A percentile compares a stretch with the other conserved stretches of the same genome.
phyloP scores from a whole-genome alignment of 2,888 invertebrate species.

The Caradrina kadenii region DNA sequence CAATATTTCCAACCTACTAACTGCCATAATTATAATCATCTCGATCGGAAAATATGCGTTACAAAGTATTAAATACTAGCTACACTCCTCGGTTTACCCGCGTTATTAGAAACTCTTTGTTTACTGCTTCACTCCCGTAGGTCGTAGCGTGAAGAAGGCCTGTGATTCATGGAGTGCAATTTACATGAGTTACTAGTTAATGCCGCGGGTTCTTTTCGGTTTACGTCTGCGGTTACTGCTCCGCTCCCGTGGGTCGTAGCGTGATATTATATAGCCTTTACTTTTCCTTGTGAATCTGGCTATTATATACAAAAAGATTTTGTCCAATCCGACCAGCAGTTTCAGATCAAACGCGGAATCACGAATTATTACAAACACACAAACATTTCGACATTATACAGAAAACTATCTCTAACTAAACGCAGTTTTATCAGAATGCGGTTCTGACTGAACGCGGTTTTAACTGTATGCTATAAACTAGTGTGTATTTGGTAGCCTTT shows the following conservation, averaged over 20 bases:
- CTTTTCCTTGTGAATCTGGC: too few relatives aligned
- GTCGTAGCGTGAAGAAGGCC: too few relatives aligned
- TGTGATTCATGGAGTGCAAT: not conserved
- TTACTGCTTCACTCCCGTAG: too few relatives aligned
- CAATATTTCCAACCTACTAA: slow-evolving; percentile 38
- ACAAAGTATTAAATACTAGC: not conserved
- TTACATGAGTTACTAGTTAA: slow-evolving; percentile 4
- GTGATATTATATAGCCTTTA: too few relatives aligned
- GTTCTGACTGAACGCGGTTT: slow-evolving; percentile 12
- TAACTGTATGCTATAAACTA: slow-evolving; percentile 43
- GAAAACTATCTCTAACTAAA: slow-evolving; percentile 24
- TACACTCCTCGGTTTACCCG: too few relatives aligned
- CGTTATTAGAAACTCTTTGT: too few relatives aligned
- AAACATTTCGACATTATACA: not conserved
- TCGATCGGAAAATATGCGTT: slow-evolving; percentile 4
- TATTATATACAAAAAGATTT: too few relatives aligned
- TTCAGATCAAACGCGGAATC: too few relatives aligned
- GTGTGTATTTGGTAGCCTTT: slow-evolving; percentile 36
- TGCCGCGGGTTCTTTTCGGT: too few relatives aligned
- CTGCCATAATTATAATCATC: slow-evolving; percentile 25
- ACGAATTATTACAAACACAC: not conserved
- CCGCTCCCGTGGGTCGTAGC: too few relatives aligned
- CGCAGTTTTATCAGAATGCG: slow-evolving; percentile 26
- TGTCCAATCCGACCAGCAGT: too few relatives aligned
- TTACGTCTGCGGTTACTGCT: too few relatives aligned